Percentiles rank a stretch among this genome's conserved stretches.
Evolutionary conservation across 2,888 invertebrate species (phyloP).

Genomic region (Agriopis aurantiaria): DNA sequence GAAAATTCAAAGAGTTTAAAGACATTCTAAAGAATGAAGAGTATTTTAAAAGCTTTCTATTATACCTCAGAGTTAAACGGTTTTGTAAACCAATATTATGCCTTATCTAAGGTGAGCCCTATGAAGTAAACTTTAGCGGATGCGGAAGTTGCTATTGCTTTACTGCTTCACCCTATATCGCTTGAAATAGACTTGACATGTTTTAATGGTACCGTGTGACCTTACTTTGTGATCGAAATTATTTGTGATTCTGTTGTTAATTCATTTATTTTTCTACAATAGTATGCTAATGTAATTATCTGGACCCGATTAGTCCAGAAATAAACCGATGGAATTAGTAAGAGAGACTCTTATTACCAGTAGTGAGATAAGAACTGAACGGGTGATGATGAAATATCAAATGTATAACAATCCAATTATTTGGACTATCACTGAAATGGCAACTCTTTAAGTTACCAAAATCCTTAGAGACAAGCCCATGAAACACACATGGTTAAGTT

Average conservation of each 20-base stretch:
- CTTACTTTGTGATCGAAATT: neutral
- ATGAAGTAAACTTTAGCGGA: conserved; percentile 26
- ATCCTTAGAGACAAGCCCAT: conserved; percentile 14
- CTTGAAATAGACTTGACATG: neutral
- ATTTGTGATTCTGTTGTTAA: neutral
- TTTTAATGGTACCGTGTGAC: too few relatives aligned
- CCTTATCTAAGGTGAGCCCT: conserved; percentile 15
- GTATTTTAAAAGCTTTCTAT: conserved; percentile 13
- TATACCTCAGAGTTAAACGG: conserved; percentile 4
- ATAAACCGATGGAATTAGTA: neutral
- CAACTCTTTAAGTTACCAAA: conserved; percentile 8
- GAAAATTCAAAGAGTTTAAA: conserved; percentile 40
- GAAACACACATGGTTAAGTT: neutral
- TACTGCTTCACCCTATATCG: conserved; percentile 21
- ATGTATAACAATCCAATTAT: neutral
- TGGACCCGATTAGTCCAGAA: too few relatives aligned
- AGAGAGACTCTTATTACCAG: neutral
- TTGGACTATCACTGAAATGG: neutral
- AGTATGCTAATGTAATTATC: neutral
- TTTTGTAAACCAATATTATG: conserved; percentile 2
- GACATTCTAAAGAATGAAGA: conserved; percentile 2
- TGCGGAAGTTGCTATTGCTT: conserved; percentile 32
- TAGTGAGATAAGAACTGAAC: too few relatives aligned
- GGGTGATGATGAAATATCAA: neutral
- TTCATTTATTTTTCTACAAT: too few relatives aligned